Base-by-base conservation (phyloP, 2,113 vertebrate species). In the Pachypanchax playfairii region DNA sequence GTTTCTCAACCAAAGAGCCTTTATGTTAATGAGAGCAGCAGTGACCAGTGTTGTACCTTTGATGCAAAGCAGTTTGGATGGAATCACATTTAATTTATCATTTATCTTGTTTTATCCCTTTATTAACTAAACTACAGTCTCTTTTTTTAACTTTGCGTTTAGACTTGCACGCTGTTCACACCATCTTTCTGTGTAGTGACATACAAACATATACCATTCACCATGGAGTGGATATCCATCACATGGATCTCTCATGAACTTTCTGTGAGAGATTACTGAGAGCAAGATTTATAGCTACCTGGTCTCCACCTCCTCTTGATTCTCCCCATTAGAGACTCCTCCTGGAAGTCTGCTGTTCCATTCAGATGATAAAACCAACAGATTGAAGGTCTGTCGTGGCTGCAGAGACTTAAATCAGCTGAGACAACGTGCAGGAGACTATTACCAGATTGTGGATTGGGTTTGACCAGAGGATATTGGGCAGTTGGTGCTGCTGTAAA, bases 401-500 rank as follows among this genome's bases (percentile, higher is more conserved):
- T 35, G 66, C 60, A 24, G 39, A 54, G 67, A 29, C 70, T 67
- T 82, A 81, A 83, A 85, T 85, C 83, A 80, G 59, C 46, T 13
- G 18, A 53, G 79, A 80, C 75, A 58, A 51, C 46, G 60, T 63
- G 47, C 44, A 54, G 41, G 49, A 46, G 73, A 72, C 73, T 78
- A 78, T 85, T 80, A 81, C 20, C 9, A 61, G 57, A 80, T 62
- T 67, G 75, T 70, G 70, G 44, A 48, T 79, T 66, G 73, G 65
- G 79, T 78, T 76, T 84, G 79, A 82, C 83, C 77, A 61, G 79
- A 64, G 67, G 81, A 83, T 66, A 76, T 51, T 56, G 54, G 77
- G 79, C 85, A 87, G 79, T 85, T 79, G 83, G 69, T 79, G 79
- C 73, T 20, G 39, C 61, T 64, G 58, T 77, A 82, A 87, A 80